Base-by-base conservation (phyloP, 1,140 invertebrate species). In the Lordiphosa collinella region DNA sequence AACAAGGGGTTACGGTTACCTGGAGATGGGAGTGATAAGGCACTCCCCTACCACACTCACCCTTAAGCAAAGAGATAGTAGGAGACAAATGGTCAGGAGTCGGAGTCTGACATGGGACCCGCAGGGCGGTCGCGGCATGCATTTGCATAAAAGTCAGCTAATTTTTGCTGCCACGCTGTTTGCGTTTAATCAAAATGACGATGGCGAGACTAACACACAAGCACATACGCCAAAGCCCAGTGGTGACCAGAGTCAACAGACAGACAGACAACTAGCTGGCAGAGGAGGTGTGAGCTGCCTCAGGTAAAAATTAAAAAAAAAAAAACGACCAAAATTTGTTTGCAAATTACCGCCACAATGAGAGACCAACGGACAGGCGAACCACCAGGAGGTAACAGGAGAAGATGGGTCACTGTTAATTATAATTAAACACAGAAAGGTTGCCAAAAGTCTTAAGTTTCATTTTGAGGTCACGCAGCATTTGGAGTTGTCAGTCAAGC, bases 71-170 rank as follows among this genome's bases (percentile, higher is more conserved):
- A 44, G 22, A 44, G 46, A 48, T 48, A 48, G 34, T 35, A 13
- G 25, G 31, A 62, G 60, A 22, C 43, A 61, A 65, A 65, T 65
- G 62, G 49, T 46, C 43, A 41, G 35, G 38, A 43, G 34, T 32
- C 25, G 35, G 38, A 43, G 34, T 32, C 25, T 34, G 43, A 25
- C 41, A 35, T 25, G 35, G 38, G 60, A 32, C 35, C 13, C 13
- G 36, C 22, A 36, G 37, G 8, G 10, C 22, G 6, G 9, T n/a
- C n/a, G n/a, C 10, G 34, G n/a, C 70, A 80, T 80, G 71, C 76
- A 82, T 82, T 82, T 82, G 76, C 76, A 82, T 82, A 82, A 82
- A 84, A 84, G 78, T 65, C 78, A 84, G 74, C 76, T 82, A 71
- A 82, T 84, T 82, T 62, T 60, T 61, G 57, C 25, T 54, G 62